A percentile compares a stretch with the other conserved stretches of the same genome.
These are phyloP conservation scores for Alfaro cultratus DNA, from an alignment of 2,797 vertebrate species.

Conservation along the genomic window DNA sequence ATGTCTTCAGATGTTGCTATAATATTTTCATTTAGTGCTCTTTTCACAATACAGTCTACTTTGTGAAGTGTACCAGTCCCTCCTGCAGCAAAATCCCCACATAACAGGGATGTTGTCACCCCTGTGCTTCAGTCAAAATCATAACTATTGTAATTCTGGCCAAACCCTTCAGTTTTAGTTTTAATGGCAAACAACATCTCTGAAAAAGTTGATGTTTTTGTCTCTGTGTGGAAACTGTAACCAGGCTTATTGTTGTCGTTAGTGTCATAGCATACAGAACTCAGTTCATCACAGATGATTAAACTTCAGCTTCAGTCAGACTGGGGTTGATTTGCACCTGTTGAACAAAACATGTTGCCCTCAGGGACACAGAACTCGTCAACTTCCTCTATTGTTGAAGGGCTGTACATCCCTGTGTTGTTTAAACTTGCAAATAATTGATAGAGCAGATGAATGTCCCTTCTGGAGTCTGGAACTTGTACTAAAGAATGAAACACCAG, in stretches of 20 bases:
- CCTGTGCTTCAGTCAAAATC: neutral
- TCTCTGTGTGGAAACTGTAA: neutral
- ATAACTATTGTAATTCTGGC: neutral
- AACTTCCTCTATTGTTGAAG: neutral
- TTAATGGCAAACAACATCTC: neutral
- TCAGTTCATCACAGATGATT: neutral
- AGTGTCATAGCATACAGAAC: neutral
- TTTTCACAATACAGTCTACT: neutral
- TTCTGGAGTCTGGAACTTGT: neutral
- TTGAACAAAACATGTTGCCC: neutral
- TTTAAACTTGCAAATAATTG: neutral
- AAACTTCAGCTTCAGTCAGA: neutral
- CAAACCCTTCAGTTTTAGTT: neutral
- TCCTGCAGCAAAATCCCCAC: neutral
- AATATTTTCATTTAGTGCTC: neutral
- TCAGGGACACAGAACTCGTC: neutral
- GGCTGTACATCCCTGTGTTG: neutral
- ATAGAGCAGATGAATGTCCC: neutral
- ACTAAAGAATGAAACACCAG: neutral
- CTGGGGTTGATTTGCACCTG: neutral
- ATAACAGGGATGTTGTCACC: neutral
- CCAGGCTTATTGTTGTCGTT: neutral
- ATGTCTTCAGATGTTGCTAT: neutral
- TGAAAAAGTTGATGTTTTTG: neutral
- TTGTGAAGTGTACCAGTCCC: neutral